Evolutionary conservation across 2,888 invertebrate genomes (phyloP).

Genomic region (Cerastis leucographa): DNA sequence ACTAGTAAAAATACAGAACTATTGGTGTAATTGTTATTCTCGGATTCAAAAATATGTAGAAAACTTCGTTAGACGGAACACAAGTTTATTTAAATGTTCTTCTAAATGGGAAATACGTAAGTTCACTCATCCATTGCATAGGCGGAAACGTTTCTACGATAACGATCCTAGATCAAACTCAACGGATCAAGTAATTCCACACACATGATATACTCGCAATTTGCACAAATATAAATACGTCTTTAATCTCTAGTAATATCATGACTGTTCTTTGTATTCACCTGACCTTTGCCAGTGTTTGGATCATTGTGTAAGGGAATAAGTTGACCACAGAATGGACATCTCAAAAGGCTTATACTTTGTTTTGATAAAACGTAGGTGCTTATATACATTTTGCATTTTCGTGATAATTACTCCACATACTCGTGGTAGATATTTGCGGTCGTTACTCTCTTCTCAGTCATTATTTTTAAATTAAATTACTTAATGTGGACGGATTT

Average conservation of each 20-base stretch:
- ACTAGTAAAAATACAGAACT: background rate
- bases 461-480: background rate
- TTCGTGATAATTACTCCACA: background rate
- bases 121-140: conserved; percentile 19
- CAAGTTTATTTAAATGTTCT: background rate
- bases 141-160: conserved; percentile 27
- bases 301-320: conserved; percentile 31
- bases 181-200: conserved; percentile 35
- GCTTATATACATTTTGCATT: background rate
- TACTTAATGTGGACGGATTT: background rate
- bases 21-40: background rate
- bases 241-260: conserved; percentile 35
- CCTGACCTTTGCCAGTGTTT: conserved; percentile 32
- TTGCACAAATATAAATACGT: conserved; percentile 50
- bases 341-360: conserved; percentile 9
- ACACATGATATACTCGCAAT: conserved; percentile 15
- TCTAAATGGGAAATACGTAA: conserved; percentile 15
- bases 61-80: background rate
- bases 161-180: conserved; percentile 1
- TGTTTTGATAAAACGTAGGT: conserved; percentile 10
- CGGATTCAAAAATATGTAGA: background rate
- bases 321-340: conserved; percentile 1
- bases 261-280: conserved; percentile 13
- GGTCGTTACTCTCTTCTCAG: background rate
- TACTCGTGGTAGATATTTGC: background rate